Percentiles rank a stretch among this genome's conserved stretches.
These are phyloP conservation scores for Nezara viridula DNA, from an alignment of 2,888 invertebrate species.

Conservation along the genomic window DNA sequence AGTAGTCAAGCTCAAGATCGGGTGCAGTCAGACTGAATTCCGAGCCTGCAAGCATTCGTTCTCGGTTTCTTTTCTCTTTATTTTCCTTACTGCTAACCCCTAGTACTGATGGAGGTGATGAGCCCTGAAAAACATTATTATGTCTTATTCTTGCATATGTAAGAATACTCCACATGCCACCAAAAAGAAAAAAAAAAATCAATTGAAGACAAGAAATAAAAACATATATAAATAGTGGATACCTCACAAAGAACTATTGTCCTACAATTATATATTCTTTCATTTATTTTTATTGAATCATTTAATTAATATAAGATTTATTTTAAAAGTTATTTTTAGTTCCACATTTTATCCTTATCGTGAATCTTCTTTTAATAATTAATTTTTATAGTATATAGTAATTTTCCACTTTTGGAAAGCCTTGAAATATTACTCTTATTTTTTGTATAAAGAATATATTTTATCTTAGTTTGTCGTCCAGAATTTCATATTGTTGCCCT, in stretches of 20 bases:
- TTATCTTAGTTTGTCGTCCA: background rate
- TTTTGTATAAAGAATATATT: background rate
- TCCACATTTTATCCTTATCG: background rate
- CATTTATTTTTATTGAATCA: background rate
- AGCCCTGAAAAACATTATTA: conserved; percentile 64
- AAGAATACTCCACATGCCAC: background rate
- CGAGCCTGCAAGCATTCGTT: conserved; percentile 78
- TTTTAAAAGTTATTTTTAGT: background rate
- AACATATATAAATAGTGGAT: background rate
- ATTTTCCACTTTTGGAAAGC: background rate
- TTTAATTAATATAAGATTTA: background rate
- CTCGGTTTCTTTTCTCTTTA: conserved; percentile 84
- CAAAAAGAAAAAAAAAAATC: background rate
- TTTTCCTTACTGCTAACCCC: conserved; percentile 74
- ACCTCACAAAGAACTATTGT: background rate
- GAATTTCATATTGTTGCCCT: background rate
- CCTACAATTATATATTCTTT: background rate
- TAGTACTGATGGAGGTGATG: conserved; percentile 62
- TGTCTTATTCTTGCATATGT: background rate
- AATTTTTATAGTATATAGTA: background rate
- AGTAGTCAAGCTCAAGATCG: conserved; percentile 87
- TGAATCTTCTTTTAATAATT: background rate
- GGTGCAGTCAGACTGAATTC: conserved; percentile 83
- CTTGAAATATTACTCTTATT: background rate
- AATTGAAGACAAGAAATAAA: background rate